A percentile compares a stretch with the other conserved stretches of the same genome.
Conservation (phyloP, 2,888 invertebrate species). For the Apodemia duryi region DNA sequence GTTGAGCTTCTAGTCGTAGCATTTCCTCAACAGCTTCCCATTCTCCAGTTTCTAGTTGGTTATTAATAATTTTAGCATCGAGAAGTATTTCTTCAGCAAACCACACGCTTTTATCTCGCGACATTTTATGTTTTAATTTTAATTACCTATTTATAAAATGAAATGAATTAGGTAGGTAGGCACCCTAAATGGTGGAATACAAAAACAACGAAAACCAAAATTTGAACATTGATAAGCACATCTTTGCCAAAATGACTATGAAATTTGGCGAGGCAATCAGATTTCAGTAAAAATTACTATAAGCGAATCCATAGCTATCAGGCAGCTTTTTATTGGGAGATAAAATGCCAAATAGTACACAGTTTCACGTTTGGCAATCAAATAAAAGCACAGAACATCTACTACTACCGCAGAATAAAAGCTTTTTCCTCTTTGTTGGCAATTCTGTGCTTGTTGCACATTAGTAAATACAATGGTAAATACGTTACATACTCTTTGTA, state of each 20-base stretch:
- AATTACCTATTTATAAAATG: too few species aligned
- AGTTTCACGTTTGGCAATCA: too few species aligned
- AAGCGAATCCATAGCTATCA: not conserved
- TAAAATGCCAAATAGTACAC: not conserved
- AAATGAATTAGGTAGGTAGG: constrained; percentile 17
- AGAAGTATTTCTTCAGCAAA: constrained; percentile 74
- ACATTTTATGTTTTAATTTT: constrained; percentile 45
- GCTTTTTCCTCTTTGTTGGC: too few species aligned
- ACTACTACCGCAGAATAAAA: too few species aligned
- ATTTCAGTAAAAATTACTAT: not conserved
- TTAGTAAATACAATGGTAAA: too few species aligned
- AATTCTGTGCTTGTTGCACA: too few species aligned
- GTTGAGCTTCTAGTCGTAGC: constrained; percentile 72
- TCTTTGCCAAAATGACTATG: too few species aligned
- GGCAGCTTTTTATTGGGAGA: not conserved
- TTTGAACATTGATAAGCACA: too few species aligned
- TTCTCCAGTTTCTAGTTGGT: constrained; percentile 72
- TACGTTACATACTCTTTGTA: too few species aligned
- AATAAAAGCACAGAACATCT: too few species aligned
- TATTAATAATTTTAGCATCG: constrained; percentile 73
- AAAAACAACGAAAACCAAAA: not conserved
- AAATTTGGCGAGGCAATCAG: not conserved
- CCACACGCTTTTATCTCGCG: constrained; percentile 76
- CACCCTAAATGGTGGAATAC: not conserved
- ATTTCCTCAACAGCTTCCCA: constrained; percentile 76